A percentile compares a stretch with the other conserved stretches of the same genome.
These are phyloP conservation scores for Cephus runcator DNA, from an alignment of 2,888 invertebrate species.

Conservation along the genomic window DNA sequence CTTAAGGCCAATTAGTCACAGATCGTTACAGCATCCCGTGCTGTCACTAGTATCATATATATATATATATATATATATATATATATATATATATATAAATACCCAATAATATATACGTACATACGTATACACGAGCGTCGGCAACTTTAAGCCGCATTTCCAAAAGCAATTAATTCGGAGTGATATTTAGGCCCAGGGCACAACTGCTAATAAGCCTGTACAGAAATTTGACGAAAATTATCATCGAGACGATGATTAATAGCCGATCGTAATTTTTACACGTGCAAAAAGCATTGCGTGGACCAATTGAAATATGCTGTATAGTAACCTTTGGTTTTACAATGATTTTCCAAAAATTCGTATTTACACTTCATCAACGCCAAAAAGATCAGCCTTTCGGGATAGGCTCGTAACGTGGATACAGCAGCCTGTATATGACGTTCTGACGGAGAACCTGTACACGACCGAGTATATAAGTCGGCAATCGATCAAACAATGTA, in stretches of 20 bases:
- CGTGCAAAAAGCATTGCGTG: too few species aligned
- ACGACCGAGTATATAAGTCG: slow-evolving; percentile 23
- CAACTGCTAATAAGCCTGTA: too few species aligned
- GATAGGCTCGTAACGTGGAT: too few species aligned
- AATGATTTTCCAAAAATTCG: background rate
- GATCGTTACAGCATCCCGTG: background rate
- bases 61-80: background rate
- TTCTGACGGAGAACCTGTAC: slow-evolving; percentile 12
- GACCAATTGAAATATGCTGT: too few species aligned
- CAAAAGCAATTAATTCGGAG: too few species aligned
- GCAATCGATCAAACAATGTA: slow-evolving; percentile 40
- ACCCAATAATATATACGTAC: too few species aligned
- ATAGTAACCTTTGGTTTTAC: too few species aligned
- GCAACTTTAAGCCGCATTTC: too few species aligned
- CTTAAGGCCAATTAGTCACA: background rate
- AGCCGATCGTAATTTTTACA: background rate
- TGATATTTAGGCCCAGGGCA: too few species aligned
- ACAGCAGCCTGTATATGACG: background rate
- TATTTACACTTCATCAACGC: background rate
- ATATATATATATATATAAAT: background rate
- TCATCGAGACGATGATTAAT: too few species aligned
- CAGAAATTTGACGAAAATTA: background rate
- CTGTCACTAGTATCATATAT: background rate
- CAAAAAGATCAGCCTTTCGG: too few species aligned
- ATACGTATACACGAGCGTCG: too few species aligned